Evolutionary conservation across 2,888 invertebrate genomes (phyloP).

Genomic region (Bimastos eiseni): DNA sequence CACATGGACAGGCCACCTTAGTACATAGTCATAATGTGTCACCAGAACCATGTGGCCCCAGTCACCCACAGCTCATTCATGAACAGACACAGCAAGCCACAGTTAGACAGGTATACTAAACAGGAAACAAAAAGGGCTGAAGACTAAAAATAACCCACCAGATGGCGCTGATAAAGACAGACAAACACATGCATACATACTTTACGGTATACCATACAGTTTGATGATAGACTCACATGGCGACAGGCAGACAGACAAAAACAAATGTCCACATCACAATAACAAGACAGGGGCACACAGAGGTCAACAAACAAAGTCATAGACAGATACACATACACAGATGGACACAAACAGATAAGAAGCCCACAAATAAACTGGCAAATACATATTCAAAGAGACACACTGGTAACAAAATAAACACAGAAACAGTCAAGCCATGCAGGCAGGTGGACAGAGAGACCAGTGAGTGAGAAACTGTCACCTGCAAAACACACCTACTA

Average conservation of each 20-base stretch:
- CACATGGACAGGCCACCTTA: not conserved
- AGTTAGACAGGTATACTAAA: not conserved
- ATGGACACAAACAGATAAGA: not conserved
- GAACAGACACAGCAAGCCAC: not conserved
- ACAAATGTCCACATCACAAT: not conserved
- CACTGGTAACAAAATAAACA: not conserved
- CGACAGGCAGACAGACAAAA: not conserved
- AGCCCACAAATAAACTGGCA: constrained; percentile 3
- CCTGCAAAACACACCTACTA: not conserved
- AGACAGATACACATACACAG: not conserved
- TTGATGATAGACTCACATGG: too few species aligned
- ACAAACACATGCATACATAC: not conserved
- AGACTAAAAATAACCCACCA: not conserved
- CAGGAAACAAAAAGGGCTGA: not conserved
- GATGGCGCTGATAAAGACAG: not conserved
- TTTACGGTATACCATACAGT: not conserved
- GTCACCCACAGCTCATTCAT: not conserved
- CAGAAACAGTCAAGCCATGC: not conserved
- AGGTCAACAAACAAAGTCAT: not conserved
- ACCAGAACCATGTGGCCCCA: not conserved
- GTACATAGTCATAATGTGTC: not conserved
- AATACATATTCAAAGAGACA: not conserved
- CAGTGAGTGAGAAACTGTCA: not conserved
- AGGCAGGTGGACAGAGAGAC: not conserved
- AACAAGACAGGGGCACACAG: not conserved